Evolutionary conservation across 92 coral and sea anemone species (phyloP).

Genomic region (Virgularia gustaviana): DNA sequence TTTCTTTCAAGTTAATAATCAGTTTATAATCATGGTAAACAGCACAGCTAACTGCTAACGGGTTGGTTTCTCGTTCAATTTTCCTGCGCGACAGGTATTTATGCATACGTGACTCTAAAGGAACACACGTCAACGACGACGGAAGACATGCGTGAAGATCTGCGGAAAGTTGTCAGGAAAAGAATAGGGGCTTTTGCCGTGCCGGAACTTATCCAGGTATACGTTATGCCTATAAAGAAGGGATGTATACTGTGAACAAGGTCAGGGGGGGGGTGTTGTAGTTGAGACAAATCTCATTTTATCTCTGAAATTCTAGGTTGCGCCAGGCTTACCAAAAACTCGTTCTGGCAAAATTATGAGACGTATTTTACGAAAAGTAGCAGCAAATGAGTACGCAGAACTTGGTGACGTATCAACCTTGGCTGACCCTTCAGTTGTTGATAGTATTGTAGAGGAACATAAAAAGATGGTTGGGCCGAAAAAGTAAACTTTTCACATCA

Average conservation of each 20-base stretch:
- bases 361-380: conserved; percentile 90
- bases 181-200: conserved; percentile 95
- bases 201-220: conserved; percentile 92
- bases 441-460: conserved; percentile 80
- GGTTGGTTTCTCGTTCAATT: not conserved
- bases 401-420: conserved; percentile 90
- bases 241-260: not conserved
- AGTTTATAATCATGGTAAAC: not conserved
- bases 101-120: conserved; percentile 87
- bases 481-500: not conserved
- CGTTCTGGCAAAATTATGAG: conserved; percentile 99
- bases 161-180: conserved; percentile 63
- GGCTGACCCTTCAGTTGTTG: conserved; percentile 92
- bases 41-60: not conserved
- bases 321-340: conserved; percentile 94
- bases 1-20: not conserved
- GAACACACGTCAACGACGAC: conserved; percentile 73
- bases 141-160: conserved; percentile 70
- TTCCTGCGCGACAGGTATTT: conserved; percentile 61
- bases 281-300: too few species aligned
- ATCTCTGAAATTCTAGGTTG: conserved; percentile 57
- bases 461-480: conserved; percentile 38
- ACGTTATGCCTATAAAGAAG: not conserved
- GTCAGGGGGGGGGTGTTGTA: too few species aligned
- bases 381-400: conserved; percentile 82